Base-by-base conservation (phyloP, 2,888 invertebrate species). In the Mactromeris polynyma region DNA sequence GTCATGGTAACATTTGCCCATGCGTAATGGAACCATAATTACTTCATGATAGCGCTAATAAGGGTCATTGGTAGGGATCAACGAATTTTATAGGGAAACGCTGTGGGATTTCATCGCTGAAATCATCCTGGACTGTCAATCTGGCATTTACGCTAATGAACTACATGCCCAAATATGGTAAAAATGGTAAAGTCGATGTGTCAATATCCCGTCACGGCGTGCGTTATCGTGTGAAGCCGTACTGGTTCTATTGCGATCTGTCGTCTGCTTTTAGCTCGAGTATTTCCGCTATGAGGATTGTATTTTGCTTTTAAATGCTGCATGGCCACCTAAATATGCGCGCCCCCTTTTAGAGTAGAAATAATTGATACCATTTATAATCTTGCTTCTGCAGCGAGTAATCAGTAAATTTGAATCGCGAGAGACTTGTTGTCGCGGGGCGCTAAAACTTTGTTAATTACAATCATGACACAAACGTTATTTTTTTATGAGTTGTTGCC, bases 11-110 rank as follows among this genome's bases (percentile, higher is more conserved):
- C 90, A 51, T 19, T 83, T 87, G 85, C 88, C 86, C 90, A 89
- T 86, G 90, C 90, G 86, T 87, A 84, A 83, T 90, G 90, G 83
- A 84, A 83, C 58, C 83, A 51, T 83, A 58, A 86, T 86, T 86
- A 86, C 69, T 51, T 51, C 46, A 78, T 77, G 77, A 77, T 84
- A 77, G 84, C 78, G 84, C 78, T 84, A 84, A 84, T 84, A 84
- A 84, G 84, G 84, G 84, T 84, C 84, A 84, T 73, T 73, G 33
- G 78, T 46, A 78, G 54, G 78, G 84, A 84, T 77, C 84, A 84
- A n/a, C 36, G 77, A 14, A 69, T 84, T 78, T 77, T 38, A 51
- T 54, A 31, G 40, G 36, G 36, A 84, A 38, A 40, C 42, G 54
- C 77, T 84, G 84, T 84, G 84, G 46, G 84, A 54, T 84, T 84